Conservation (phyloP, 2,797 vertebrate genomes). For the Spondyliosoma cantharus region DNA sequence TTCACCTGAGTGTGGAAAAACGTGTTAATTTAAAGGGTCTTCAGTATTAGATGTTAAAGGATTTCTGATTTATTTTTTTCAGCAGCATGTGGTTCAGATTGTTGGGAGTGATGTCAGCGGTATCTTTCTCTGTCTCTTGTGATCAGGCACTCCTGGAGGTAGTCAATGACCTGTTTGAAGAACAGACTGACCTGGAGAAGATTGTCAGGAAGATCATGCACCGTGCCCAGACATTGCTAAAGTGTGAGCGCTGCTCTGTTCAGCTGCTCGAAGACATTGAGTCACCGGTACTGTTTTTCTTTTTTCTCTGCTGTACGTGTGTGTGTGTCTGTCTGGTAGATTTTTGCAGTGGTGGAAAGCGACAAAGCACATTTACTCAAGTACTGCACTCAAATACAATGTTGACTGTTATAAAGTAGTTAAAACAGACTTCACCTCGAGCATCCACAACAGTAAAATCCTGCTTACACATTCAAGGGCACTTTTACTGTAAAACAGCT, state of each 20-base stretch:
- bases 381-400: not conserved
- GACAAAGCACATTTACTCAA: not conserved
- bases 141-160: slow-evolving; percentile 95
- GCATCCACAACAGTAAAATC: too few species aligned
- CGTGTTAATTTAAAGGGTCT: slow-evolving; percentile 54
- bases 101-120: slow-evolving; percentile 27
- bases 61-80: slow-evolving; percentile 35
- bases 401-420: too few species aligned
- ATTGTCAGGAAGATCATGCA: slow-evolving; percentile 99
- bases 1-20: slow-evolving; percentile 53
- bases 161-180: slow-evolving; percentile 99
- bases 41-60: slow-evolving; percentile 36
- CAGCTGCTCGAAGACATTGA: slow-evolving; percentile 97
- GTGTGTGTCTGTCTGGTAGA: slow-evolving; percentile 12
- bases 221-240: slow-evolving; percentile 95
- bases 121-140: slow-evolving; percentile 55
- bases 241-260: slow-evolving; percentile 98
- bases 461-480: too few species aligned
- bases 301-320: slow-evolving; percentile 12
- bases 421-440: too few species aligned
- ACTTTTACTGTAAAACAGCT: too few species aligned
- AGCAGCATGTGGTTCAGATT: slow-evolving; percentile 14
- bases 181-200: slow-evolving; percentile 99
- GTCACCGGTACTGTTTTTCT: slow-evolving; percentile 89
- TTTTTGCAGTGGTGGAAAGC: not conserved